These are phyloP conservation scores for Gobionotothen gibberifrons DNA, from an alignment of 2,797 vertebrate species.

Conservation along the genomic window DNA sequence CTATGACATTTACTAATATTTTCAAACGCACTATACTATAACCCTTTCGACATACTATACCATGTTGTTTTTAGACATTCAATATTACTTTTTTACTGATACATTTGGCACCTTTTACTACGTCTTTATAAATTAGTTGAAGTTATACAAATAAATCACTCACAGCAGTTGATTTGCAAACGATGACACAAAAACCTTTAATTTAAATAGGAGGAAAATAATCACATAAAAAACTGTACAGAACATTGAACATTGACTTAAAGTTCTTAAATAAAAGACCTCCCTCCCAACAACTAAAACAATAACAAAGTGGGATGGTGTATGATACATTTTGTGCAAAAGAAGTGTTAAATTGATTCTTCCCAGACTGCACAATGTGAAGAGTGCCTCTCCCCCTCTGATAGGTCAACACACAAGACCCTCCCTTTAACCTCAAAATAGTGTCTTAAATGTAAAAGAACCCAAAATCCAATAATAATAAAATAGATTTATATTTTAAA, in stretches of 20 bases:
- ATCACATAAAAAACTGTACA: conserved; percentile 85
- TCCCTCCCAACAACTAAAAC: conserved; percentile 70
- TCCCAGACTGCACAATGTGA: conserved; percentile 74
- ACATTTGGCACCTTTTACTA: too few species aligned
- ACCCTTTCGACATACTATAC: too few species aligned
- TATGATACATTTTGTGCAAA: conserved; percentile 85
- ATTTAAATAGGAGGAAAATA: conserved; percentile 84
- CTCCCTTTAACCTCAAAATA: conserved; percentile 73
- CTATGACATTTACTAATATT: too few species aligned
- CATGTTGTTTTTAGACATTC: too few species aligned
- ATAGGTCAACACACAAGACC: conserved; percentile 62
- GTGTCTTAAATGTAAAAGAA: conserved; percentile 81
- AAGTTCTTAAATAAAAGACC: conserved; percentile 86
- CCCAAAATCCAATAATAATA: conserved; percentile 85
- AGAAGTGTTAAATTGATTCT: conserved; percentile 73
- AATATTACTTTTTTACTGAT: too few species aligned
- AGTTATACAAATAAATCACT: conserved; percentile 37
- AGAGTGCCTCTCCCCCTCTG: conserved; percentile 64
- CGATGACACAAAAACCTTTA: conserved; percentile 87
- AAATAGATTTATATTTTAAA: conserved; percentile 89
- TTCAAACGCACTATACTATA: too few species aligned
- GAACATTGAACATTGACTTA: conserved; percentile 84
- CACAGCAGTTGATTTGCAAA: conserved; percentile 75
- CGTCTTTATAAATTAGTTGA: too few species aligned
- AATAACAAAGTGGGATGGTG: conserved; percentile 77